Percentiles rank a stretch among this genome's conserved stretches.
Conservation (phyloP, 2,113 vertebrate species). For the Sinocyclocheilus anophthalmus region DNA sequence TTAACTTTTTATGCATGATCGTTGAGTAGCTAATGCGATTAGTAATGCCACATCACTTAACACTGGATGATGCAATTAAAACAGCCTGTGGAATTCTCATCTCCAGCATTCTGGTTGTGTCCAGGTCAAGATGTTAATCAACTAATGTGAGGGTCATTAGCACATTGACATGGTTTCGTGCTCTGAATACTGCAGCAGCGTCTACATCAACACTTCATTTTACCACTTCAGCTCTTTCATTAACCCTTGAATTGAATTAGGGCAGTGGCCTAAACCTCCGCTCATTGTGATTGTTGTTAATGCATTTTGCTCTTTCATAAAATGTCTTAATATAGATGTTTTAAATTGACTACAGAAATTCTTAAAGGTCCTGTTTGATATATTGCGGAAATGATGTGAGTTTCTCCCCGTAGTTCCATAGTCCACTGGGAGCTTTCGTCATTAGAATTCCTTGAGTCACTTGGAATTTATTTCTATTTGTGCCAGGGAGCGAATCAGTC, state of each 20-base stretch:
- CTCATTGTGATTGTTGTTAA: not conserved
- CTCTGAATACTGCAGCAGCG: slow-evolving; percentile 37
- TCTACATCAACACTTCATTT: slow-evolving; percentile 15
- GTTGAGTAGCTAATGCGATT: slow-evolving; percentile 45
- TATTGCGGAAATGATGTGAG: not conserved
- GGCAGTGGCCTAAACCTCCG: not conserved
- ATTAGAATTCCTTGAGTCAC: slow-evolving; percentile 61
- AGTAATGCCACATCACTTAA: slow-evolving; percentile 50
- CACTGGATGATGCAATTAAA: slow-evolving; percentile 48
- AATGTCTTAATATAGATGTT: not conserved
- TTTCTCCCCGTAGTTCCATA: not conserved
- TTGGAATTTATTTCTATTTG: slow-evolving; percentile 70
- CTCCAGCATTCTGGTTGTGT: slow-evolving; percentile 36
- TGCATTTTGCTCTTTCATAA: not conserved
- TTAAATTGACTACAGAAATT: not conserved
- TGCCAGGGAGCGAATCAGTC: slow-evolving; percentile 65
- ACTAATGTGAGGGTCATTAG: slow-evolving; percentile 52
- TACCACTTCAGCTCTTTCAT: slow-evolving; percentile 9
- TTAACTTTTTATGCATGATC: slow-evolving; percentile 21
- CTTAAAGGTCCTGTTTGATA: not conserved
- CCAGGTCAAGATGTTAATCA: slow-evolving; percentile 56
- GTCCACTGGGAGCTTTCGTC: slow-evolving; percentile 38
- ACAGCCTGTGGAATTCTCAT: slow-evolving; percentile 45
- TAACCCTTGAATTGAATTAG: slow-evolving; percentile 3
- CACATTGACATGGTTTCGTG: slow-evolving; percentile 39